These are phyloP conservation scores for Equus przewalskii DNA, from an alignment of 2,113 vertebrate species.

Conservation along the genomic window DNA sequence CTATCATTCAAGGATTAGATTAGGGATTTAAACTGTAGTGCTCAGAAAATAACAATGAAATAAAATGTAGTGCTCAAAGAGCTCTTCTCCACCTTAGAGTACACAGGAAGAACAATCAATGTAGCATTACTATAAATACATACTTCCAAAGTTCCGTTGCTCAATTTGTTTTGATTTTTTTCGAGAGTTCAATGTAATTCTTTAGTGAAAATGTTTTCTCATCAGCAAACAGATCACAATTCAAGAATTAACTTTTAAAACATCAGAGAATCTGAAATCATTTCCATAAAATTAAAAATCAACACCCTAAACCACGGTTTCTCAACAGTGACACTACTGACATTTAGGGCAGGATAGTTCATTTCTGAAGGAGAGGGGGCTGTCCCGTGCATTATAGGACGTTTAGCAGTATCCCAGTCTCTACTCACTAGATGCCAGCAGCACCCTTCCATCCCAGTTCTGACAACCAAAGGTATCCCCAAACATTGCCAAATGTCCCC, in stretches of 20 bases:
- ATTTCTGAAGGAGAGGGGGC: background rate
- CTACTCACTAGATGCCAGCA: background rate
- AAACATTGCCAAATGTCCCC: background rate
- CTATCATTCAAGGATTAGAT: background rate
- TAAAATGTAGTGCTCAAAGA: background rate
- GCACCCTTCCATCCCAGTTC: background rate
- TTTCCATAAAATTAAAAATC: background rate
- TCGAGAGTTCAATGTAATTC: background rate
- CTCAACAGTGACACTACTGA: background rate
- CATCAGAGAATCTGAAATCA: background rate
- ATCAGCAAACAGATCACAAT: background rate
- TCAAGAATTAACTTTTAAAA: background rate
- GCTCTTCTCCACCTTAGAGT: background rate
- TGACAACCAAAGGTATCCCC: background rate
- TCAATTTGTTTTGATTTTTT: background rate
- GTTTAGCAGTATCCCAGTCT: background rate
- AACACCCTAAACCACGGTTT: background rate
- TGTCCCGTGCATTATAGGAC: background rate
- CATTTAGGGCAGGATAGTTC: background rate
- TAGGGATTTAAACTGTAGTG: background rate
- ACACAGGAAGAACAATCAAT: background rate
- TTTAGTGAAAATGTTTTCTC: background rate
- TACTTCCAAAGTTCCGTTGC: background rate
- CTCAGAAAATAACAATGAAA: background rate
- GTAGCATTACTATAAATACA: background rate